A percentile compares a stretch with the other conserved stretches of the same genome.
These are phyloP conservation scores for Platerodrilus igneus DNA, from an alignment of 2,888 invertebrate species.

Conservation along the genomic window DNA sequence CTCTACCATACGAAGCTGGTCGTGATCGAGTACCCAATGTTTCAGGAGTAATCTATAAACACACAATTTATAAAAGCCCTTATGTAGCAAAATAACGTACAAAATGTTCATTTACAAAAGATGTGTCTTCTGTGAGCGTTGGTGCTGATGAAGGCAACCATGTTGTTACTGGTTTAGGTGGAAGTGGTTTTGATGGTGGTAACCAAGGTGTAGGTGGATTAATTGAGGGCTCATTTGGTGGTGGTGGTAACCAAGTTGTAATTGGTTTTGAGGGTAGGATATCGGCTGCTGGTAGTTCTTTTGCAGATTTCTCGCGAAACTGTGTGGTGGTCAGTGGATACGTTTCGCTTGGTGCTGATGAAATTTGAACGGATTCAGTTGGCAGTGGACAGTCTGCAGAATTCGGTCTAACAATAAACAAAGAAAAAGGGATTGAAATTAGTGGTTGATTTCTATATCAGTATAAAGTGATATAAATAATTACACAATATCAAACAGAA, in stretches of 20 bases:
- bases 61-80: not conserved
- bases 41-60: slow-evolving; percentile 23
- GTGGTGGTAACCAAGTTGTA: no score
- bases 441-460: no score
- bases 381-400: slow-evolving; percentile 48
- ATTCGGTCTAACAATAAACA: slow-evolving; percentile 46
- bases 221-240: no score
- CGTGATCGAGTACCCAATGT: slow-evolving; percentile 42
- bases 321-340: slow-evolving; percentile 42
- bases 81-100: slow-evolving; percentile 1
- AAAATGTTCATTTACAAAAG: slow-evolving; percentile 12
- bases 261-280: no score
- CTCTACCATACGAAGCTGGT: slow-evolving; percentile 51
- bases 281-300: no score
- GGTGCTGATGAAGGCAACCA: slow-evolving; percentile 37
- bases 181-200: slow-evolving; percentile 28
- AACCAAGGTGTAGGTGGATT: no score
- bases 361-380: slow-evolving; percentile 31
- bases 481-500: no score
- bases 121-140: slow-evolving; percentile 9
- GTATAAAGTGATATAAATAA: no score
- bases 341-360: slow-evolving; percentile 41
- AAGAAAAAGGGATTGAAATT: not conserved
- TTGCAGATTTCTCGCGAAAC: slow-evolving; percentile 29
- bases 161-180: slow-evolving; percentile 30